Percentiles rank a stretch among this genome's conserved stretches.
Conservation (phyloP, 2,797 vertebrate genomes). For the Sphenopsis melanotis region DNA sequence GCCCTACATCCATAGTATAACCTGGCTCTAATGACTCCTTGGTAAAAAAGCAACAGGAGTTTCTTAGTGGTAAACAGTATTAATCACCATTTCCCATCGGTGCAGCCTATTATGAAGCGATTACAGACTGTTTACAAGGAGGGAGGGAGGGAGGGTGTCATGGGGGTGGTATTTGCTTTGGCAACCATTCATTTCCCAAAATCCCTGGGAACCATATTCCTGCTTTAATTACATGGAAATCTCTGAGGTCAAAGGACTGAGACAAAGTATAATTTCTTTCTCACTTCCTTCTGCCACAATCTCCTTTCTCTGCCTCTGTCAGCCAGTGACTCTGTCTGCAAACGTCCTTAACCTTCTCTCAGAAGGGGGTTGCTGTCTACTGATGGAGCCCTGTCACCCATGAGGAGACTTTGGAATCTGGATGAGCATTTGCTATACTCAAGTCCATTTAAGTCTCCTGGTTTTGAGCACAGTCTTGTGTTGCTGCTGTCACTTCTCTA, state of each 20-base stretch:
- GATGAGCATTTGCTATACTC: neutral
- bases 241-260: conserved; percentile 15
- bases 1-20: neutral
- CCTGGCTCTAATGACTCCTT: neutral
- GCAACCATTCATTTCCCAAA: conserved; percentile 51
- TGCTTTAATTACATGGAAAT: conserved; percentile 53
- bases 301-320: neutral
- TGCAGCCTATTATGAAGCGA: conserved; percentile 39
- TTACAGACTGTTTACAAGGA: conserved; percentile 59
- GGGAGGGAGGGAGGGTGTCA: neutral
- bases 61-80: conserved; percentile 34
- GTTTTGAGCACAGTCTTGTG: neutral
- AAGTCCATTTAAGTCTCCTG: neutral
- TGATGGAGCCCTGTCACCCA: neutral
- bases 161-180: conserved; percentile 34
- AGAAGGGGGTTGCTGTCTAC: neutral
- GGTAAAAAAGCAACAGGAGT: neutral
- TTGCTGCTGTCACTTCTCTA: neutral
- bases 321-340: neutral
- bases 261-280: neutral
- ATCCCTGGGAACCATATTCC: conserved; percentile 56
- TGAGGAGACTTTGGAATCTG: neutral
- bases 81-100: conserved; percentile 32
- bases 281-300: conserved; percentile 9
- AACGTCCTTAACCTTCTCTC: neutral